Percentiles rank a stretch among this genome's conserved stretches.
Evolutionary conservation across 2,888 invertebrate genomes (phyloP).

Genomic region (Rotaria socialis): DNA sequence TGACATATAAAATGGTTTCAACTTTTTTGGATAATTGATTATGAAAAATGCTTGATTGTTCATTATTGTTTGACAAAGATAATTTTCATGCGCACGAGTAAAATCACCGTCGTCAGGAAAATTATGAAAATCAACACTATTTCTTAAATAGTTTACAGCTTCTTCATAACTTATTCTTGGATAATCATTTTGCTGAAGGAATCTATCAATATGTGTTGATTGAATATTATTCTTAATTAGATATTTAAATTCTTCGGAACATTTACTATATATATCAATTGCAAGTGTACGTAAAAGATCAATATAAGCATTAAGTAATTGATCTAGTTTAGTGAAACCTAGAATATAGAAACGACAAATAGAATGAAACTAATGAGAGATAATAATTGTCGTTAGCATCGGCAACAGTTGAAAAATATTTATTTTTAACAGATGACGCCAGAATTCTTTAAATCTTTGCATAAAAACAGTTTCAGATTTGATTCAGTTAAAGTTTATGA

Average conservation of each 20-base stretch:
- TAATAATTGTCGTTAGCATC: not conserved
- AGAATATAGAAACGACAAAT: not conserved
- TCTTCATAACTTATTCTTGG: slow-evolving; percentile 45
- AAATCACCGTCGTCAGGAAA: slow-evolving; percentile 62
- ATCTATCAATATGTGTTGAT: not conserved
- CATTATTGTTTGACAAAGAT: slow-evolving; percentile 69
- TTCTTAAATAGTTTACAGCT: slow-evolving; percentile 44
- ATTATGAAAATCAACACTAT: slow-evolving; percentile 59
- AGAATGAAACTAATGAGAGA: not conserved
- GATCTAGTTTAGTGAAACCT: slow-evolving; percentile 5
- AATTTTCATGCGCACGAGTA: slow-evolving; percentile 82
- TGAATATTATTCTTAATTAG: not conserved
- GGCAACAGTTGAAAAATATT: too few species aligned
- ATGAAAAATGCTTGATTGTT: slow-evolving; percentile 77
- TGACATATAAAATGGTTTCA: slow-evolving; percentile 93
- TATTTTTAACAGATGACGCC: too few species aligned
- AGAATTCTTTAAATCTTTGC: too few species aligned
- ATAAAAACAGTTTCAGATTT: too few species aligned
- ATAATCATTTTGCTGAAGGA: not conserved
- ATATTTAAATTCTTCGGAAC: not conserved
- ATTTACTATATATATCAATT: not conserved
- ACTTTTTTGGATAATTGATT: slow-evolving; percentile 77
- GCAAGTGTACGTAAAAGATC: not conserved
- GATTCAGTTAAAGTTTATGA: too few species aligned
- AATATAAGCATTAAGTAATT: slow-evolving; percentile 5